phyloP scores from a whole-genome alignment of 2,888 invertebrate genomes.

The Euzophera pinguis region DNA sequence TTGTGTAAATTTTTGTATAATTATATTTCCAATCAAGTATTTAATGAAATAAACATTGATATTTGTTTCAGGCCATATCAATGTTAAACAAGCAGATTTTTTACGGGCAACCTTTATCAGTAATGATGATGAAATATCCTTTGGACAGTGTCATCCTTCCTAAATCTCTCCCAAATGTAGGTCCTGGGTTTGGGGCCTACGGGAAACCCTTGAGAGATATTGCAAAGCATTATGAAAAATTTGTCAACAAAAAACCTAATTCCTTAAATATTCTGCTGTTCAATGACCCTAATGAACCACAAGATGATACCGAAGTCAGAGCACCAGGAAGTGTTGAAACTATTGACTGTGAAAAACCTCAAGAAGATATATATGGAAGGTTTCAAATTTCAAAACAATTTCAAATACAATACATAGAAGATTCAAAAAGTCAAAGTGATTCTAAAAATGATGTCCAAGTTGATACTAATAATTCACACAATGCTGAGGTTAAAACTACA shows the following conservation, averaged over 20 bases:
- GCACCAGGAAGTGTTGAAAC: background rate
- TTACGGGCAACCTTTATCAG: constrained; percentile 43
- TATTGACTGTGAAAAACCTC: background rate
- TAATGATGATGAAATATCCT: constrained; percentile 37
- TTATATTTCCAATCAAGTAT: background rate
- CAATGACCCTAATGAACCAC: background rate
- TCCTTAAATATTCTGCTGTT: constrained; percentile 31
- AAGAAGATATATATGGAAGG: background rate
- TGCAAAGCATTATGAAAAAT: constrained; percentile 44
- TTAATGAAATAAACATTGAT: background rate
- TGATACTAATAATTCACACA: background rate
- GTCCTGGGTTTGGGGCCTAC: constrained; percentile 47
- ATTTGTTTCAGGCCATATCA: constrained; percentile 56
- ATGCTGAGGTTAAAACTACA: background rate
- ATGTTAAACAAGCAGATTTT: constrained; percentile 54
- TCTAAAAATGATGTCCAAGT: background rate
- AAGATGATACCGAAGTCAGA: background rate
- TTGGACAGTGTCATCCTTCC: constrained; percentile 40
- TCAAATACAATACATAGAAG: background rate
- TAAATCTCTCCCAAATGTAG: constrained; percentile 47
- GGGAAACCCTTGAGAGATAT: constrained; percentile 51
- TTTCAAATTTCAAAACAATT: constrained; percentile 1
- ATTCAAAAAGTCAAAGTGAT: background rate
- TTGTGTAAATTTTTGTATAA: background rate
- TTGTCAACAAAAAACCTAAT: constrained; percentile 28